Percentiles rank a stretch among this genome's conserved stretches.
These are phyloP conservation scores for Dendropsophus ebraccatus DNA, from an alignment of 2,113 vertebrate species.

Conservation along the genomic window DNA sequence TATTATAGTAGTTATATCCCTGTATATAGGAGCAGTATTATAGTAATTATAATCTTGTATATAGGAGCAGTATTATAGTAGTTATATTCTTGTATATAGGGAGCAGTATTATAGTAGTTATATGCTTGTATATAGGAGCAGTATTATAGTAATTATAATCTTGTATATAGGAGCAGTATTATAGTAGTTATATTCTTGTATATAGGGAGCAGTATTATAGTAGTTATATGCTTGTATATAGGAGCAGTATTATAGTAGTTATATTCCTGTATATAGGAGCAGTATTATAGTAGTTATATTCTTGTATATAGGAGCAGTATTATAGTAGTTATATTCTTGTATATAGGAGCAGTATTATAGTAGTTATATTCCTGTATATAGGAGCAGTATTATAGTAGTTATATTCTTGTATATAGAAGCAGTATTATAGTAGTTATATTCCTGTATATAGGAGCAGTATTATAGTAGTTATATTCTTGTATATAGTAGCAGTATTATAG, in stretches of 20 bases:
- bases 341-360: constrained; percentile 2
- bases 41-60: not conserved
- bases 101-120: constrained; percentile 6
- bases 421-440: constrained; percentile 5
- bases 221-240: not conserved
- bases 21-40: not conserved
- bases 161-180: not conserved
- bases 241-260: not conserved
- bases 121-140: constrained; percentile 5
- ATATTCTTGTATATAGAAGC: not conserved
- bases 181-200: constrained; percentile 7
- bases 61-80: not conserved
- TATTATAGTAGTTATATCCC: constrained; percentile 5
- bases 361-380: not conserved
- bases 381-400: not conserved
- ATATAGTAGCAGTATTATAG: not conserved
- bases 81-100: constrained; percentile 3
- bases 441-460: not conserved
- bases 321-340: constrained; percentile 1
- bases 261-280: not conserved
- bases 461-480: constrained; percentile 15
- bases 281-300: not conserved
- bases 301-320: not conserved
- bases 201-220: not conserved
- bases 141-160: not conserved